Percentiles rank a stretch among this genome's conserved stretches.
Evolutionary conservation across 2,888 invertebrate genomes (phyloP).

Genomic region (Blastobasis adustella): DNA sequence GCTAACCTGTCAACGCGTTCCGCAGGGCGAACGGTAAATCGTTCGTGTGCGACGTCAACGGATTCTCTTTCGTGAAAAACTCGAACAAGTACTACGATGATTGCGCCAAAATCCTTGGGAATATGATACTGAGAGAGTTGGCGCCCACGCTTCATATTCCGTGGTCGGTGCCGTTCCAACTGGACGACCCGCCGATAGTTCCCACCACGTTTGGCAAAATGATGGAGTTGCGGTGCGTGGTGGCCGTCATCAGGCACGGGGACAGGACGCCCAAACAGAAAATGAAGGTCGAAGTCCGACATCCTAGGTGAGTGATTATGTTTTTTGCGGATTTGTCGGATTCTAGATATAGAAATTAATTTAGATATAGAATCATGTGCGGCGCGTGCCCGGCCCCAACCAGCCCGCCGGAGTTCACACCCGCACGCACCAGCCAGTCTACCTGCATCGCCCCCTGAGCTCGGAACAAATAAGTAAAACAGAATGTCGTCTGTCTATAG

Average conservation of each 20-base stretch:
- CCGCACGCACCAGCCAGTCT: too few species aligned
- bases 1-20: constrained; percentile 2
- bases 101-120: constrained; percentile 97
- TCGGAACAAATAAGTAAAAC: too few species aligned
- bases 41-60: constrained; percentile 99
- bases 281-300: constrained; percentile 99
- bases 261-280: constrained; percentile 99
- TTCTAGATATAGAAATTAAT: constrained; percentile 1
- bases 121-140: constrained; percentile 96
- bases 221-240: constrained; percentile 94
- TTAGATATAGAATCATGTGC: too few species aligned
- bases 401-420: too few species aligned
- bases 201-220: constrained; percentile 99
- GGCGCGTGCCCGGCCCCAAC: too few species aligned
- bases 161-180: constrained; percentile 96
- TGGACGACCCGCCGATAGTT: constrained; percentile 98
- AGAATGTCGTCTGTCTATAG: too few species aligned
- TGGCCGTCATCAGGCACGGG: constrained; percentile 97
- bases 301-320: constrained; percentile 82
- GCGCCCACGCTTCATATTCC: constrained; percentile 98
- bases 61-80: constrained; percentile 99
- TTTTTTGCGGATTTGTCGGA: too few species aligned
- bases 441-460: too few species aligned
- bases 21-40: constrained; percentile 97
- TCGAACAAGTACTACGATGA: constrained; percentile 99